phyloP scores from a whole-genome alignment of 2,797 vertebrate species.

The Sebastes minor region DNA sequence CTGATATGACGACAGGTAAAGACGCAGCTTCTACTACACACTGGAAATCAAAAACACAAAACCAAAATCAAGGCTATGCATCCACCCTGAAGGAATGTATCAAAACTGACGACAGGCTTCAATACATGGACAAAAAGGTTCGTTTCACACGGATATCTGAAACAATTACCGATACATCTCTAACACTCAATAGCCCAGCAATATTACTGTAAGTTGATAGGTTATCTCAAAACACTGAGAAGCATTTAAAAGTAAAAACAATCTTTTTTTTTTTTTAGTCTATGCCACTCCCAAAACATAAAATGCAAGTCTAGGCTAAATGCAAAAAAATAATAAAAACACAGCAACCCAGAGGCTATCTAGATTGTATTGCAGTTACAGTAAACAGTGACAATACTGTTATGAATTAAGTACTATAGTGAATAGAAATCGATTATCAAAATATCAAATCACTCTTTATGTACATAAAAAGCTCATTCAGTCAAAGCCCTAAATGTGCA shows the following conservation, averaged over 20 bases:
- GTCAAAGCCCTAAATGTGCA: slow-evolving; percentile 83
- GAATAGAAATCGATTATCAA: slow-evolving; percentile 92
- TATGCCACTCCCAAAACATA: slow-evolving; percentile 86
- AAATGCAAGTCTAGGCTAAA: slow-evolving; percentile 80
- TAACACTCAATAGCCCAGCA: slow-evolving; percentile 93
- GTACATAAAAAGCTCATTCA: slow-evolving; percentile 90
- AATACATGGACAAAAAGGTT: slow-evolving; percentile 80
- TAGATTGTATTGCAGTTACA: slow-evolving; percentile 95
- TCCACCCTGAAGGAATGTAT: slow-evolving; percentile 99
- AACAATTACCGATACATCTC: slow-evolving; percentile 90
- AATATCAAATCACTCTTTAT: slow-evolving; percentile 89
- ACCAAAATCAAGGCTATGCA: slow-evolving; percentile 63
- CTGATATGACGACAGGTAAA: slow-evolving; percentile 66
- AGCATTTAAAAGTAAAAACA: slow-evolving; percentile 87
- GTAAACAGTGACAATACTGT: slow-evolving; percentile 94
- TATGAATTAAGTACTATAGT: slow-evolving; percentile 87
- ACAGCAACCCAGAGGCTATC: slow-evolving; percentile 87
- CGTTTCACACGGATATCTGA: slow-evolving; percentile 87
- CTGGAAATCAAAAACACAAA: slow-evolving; percentile 73
- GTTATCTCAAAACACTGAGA: slow-evolving; percentile 94
- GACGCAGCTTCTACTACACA: slow-evolving; percentile 66
- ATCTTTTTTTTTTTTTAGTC: slow-evolving; percentile 62
- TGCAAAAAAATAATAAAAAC: slow-evolving; percentile 81
- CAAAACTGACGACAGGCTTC: slow-evolving; percentile 89
- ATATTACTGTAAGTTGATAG: slow-evolving; percentile 75